Evolutionary conservation across 2,888 invertebrate genomes (phyloP), one percentile per base, ranked within the genome.

Genomic region (Amphimallon solstitiale): DNA sequence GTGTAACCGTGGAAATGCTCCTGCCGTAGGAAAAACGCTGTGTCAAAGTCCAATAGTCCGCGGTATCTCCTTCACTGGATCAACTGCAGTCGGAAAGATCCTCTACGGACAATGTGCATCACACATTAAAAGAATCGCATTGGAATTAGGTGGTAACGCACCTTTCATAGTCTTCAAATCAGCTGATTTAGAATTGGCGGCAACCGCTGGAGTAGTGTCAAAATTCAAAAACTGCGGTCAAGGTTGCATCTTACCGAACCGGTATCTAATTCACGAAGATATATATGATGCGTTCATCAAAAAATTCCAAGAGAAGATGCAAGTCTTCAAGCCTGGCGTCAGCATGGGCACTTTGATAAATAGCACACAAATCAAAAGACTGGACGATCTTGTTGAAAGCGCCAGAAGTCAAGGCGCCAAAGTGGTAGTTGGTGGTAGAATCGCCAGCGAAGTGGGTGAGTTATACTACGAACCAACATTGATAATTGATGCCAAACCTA

Each of bases 101-200:
- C n/a, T n/a, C n/a, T 88, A 96, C 80, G 84, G 88, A 48, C 93
- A 95, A 77, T 94, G 93, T 72, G 92, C 97, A 0, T 85, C 87
- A 45, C 93, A 93, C 0, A 88, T 99, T 52, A 99, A 99, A 82
- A 87, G 93, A 68, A 85, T 98, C 3, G 89, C 92, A 14, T 85
- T 99, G 68, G 99, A 99, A 82, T 85, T 99, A 56, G 99, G 99
- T 35, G 99, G 99, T 5, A 99, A 99, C 86, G 98, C 98, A 0
- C 97, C 99, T 0, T 97, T 97, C 76, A 95, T n/a, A n/a, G n/a
- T n/a, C n/a, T n/a, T n/a, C n/a, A n/a, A n/a, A n/a, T n/a, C n/a
- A n/a, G 76, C 95, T 99, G 89, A 98, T 81, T 76, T 99, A 17
- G 90, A 93, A 67, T 85, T 88, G 75, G 97, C 98, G 1, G 89